Conservation (phyloP, 2,797 vertebrate species). For the Hippopotamyrus pictus region DNA sequence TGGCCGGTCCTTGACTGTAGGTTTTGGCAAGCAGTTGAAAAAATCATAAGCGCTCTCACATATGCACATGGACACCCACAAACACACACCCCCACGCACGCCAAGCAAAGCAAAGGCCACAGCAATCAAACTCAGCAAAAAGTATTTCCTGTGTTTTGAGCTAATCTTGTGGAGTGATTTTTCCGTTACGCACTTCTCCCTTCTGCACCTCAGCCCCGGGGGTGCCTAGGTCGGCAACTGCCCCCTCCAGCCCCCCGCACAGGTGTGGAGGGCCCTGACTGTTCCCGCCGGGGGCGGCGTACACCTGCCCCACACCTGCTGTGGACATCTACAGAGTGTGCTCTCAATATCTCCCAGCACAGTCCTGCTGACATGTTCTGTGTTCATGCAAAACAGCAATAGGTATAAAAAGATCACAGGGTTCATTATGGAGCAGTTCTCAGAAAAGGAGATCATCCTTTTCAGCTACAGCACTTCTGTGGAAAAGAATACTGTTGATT, state of each 20-base stretch:
- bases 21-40: background rate
- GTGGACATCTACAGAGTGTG: background rate
- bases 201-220: slow-evolving; percentile 29
- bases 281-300: background rate
- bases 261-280: background rate
- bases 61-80: slow-evolving; percentile 11
- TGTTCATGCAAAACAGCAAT: background rate
- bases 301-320: background rate
- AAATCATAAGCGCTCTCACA: slow-evolving; percentile 7
- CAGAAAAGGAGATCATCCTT: background rate
- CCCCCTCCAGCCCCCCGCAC: background rate
- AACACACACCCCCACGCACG: slow-evolving; percentile 29
- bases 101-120: slow-evolving; percentile 52
- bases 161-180: slow-evolving; percentile 69
- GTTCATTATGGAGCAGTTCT: background rate
- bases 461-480: background rate
- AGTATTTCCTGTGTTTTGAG: slow-evolving; percentile 87
- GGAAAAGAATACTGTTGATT: background rate
- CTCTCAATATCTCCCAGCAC: background rate
- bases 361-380: background rate
- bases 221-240: background rate
- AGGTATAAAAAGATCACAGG: background rate
- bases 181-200: slow-evolving; percentile 80
- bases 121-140: slow-evolving; percentile 72
- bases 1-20: background rate